phyloP scores from a whole-genome alignment of 2,797 vertebrate genomes.

The Sardinella longiceps region DNA sequence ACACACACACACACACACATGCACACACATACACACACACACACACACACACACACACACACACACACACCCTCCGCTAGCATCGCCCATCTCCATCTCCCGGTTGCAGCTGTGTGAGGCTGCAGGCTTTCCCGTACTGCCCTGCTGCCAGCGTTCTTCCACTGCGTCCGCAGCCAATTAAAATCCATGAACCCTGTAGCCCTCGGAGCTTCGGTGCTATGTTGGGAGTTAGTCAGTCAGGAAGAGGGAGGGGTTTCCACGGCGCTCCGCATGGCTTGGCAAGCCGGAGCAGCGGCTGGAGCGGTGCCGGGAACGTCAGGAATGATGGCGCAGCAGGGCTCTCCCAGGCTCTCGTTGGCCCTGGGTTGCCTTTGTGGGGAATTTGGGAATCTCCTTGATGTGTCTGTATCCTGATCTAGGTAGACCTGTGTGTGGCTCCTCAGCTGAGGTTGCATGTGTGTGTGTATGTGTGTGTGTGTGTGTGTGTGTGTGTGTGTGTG shows the following conservation, averaged over 20 bases:
- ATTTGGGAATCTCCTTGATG: slow-evolving; percentile 14
- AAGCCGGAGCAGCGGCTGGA: not conserved
- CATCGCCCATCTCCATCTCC: not conserved
- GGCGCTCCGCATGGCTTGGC: not conserved
- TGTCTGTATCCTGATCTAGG: slow-evolving; percentile 2
- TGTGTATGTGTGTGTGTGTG: not conserved
- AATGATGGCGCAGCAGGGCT: not conserved
- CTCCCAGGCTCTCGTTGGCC: not conserved
- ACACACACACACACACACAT: not conserved
- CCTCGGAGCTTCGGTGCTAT: not conserved
- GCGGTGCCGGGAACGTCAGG: not conserved
- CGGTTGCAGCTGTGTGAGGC: not conserved
- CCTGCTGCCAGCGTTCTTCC: not conserved
- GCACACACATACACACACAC: too few relatives aligned
- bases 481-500: not conserved
- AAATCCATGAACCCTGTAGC: not conserved
- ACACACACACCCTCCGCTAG: not conserved
- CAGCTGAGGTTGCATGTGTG: not conserved
- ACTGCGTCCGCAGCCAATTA: slow-evolving; percentile 5
- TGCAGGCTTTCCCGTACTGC: not conserved
- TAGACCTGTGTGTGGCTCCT: not conserved
- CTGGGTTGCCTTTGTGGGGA: not conserved
- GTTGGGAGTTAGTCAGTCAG: not conserved
- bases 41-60: too few relatives aligned
- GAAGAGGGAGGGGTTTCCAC: slow-evolving; percentile 17